Conservation (phyloP, 2,888 invertebrate species). For the Monoplex corrugatus region DNA sequence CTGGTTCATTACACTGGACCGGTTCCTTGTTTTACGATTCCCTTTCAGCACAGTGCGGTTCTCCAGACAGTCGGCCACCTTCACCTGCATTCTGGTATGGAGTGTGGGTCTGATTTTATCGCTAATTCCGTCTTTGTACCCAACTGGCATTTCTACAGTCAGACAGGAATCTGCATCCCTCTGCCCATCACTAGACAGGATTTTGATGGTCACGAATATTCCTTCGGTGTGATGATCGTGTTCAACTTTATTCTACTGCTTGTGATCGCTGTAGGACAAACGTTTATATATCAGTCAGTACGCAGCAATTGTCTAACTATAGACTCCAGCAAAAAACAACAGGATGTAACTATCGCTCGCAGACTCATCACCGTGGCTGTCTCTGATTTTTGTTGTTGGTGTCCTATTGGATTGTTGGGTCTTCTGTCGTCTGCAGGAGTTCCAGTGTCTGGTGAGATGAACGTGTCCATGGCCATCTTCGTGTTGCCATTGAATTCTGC, state of each 20-base stretch:
- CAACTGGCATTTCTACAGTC: conserved; percentile 72
- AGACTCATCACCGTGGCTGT: neutral
- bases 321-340: neutral
- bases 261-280: conserved; percentile 74
- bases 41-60: conserved; percentile 81
- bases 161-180: conserved; percentile 77
- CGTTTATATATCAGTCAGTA: conserved; percentile 74
- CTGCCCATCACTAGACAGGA: conserved; percentile 77
- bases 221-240: conserved; percentile 76
- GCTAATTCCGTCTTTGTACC: too few relatives aligned
- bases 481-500: neutral
- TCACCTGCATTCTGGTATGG: conserved; percentile 69
- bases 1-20: conserved; percentile 85
- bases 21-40: conserved; percentile 85
- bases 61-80: conserved; percentile 63
- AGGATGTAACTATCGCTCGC: neutral
- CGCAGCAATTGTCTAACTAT: neutral
- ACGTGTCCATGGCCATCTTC: neutral
- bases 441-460: neutral
- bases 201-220: conserved; percentile 79
- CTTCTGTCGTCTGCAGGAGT: neutral
- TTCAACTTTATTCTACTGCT: conserved; percentile 76
- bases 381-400: neutral
- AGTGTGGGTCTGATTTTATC: conserved; percentile 62
- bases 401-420: neutral